A percentile compares a stretch with the other conserved stretches of the same genome.
Evolutionary conservation across 2,113 vertebrate species (phyloP).

Genomic region (Perca fluviatilis): DNA sequence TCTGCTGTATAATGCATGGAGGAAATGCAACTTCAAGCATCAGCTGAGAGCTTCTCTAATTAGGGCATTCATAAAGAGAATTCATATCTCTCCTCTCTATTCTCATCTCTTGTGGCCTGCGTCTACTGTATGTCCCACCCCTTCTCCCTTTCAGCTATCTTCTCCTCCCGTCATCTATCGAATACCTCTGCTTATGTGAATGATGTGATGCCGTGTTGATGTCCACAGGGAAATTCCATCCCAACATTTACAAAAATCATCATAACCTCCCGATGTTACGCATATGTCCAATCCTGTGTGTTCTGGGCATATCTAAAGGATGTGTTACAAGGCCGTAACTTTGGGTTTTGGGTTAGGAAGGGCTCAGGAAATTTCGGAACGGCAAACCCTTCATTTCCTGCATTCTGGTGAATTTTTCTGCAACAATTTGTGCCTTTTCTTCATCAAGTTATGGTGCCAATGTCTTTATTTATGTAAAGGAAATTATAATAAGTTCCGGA

Average conservation of each 20-base stretch:
- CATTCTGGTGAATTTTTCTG: too few relatives aligned
- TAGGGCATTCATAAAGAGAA: background rate
- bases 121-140: background rate
- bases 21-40: background rate
- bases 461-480: too few relatives aligned
- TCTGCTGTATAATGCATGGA: slow-evolving; percentile 3
- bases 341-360: too few relatives aligned
- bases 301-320: background rate
- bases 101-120: background rate
- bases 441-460: too few relatives aligned
- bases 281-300: background rate
- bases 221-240: background rate
- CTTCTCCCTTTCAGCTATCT: background rate
- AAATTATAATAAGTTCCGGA: too few relatives aligned
- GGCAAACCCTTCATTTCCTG: too few relatives aligned
- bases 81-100: slow-evolving; percentile 6
- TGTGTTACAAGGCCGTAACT: background rate
- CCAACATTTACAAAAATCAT: background rate
- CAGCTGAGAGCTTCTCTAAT: slow-evolving; percentile 16
- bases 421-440: too few relatives aligned
- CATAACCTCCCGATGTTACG: background rate
- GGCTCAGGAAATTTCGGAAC: too few relatives aligned
- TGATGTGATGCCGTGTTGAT: background rate
- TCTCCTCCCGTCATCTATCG: background rate
- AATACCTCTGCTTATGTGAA: background rate